phyloP scores from a whole-genome alignment of 2,797 vertebrate genomes.

The Pantherophis alleghaniensis region DNA sequence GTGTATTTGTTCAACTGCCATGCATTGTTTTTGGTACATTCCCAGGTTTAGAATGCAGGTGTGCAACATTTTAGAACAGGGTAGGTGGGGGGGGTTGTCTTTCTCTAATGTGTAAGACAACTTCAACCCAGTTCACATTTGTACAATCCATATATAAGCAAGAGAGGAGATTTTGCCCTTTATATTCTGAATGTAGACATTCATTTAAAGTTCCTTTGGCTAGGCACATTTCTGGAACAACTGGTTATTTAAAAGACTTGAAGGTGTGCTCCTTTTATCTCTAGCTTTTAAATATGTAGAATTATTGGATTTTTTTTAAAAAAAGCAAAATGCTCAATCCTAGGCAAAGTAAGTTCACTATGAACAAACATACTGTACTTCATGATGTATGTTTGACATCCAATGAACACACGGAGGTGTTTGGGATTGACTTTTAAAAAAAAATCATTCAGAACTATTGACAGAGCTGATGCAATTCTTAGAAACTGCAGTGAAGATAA shows the following conservation, averaged over 20 bases:
- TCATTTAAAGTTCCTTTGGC: not conserved
- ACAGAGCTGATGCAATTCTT: not conserved
- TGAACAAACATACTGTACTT: not conserved
- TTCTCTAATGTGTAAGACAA: not conserved
- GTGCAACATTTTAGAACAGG: not conserved
- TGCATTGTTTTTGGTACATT: not conserved
- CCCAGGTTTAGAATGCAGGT: not conserved
- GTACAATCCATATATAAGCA: not conserved
- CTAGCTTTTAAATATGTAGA: not conserved
- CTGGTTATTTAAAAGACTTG: not conserved
- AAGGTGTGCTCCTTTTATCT: no score
- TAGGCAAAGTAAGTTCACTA: not conserved
- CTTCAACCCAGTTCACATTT: not conserved
- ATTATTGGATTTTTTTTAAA: not conserved
- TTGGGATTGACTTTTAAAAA: not conserved
- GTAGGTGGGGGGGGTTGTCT: not conserved
- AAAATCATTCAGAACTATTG: not conserved
- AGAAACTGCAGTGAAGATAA: not conserved
- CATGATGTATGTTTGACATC: not conserved
- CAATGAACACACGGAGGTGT: not conserved
- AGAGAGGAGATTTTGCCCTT: not conserved
- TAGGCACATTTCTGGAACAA: not conserved
- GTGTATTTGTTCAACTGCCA: not conserved
- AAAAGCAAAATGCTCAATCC: not conserved
- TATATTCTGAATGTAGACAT: not conserved